phyloP scores from a whole-genome alignment of 1,140 invertebrate genomes.

The Sarcophaga peregrina region DNA sequence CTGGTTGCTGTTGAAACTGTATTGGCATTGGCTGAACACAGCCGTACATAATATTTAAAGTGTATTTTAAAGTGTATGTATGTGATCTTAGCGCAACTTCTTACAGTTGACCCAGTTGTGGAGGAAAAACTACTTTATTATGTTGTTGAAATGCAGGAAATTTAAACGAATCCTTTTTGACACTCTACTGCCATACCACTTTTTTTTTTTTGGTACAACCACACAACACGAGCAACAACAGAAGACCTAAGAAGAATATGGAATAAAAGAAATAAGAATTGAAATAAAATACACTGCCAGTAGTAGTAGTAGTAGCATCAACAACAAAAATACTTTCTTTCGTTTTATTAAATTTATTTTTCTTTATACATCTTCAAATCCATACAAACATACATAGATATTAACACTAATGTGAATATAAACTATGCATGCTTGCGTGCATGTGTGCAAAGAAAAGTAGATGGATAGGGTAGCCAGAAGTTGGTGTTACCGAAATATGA shows the following conservation, averaged over 20 bases:
- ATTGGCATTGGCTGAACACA: background rate
- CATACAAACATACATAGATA: too few species aligned
- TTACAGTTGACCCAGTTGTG: slow-evolving; percentile 27
- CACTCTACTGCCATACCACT: background rate
- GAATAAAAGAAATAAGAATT: background rate
- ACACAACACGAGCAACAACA: background rate
- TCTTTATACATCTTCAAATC: too few species aligned
- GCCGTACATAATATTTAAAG: background rate
- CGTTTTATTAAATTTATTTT: too few species aligned
- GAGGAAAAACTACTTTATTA: slow-evolving; percentile 28
- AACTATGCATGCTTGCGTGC: too few species aligned
- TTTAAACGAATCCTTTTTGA: slow-evolving; percentile 32
- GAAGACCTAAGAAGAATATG: background rate
- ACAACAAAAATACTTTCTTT: background rate
- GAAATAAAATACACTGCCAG: background rate
- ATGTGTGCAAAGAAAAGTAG: too few species aligned
- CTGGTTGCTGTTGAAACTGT: slow-evolving; percentile 6
- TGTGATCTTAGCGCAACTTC: background rate
- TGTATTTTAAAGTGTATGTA: background rate
- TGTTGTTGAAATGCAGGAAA: slow-evolving; percentile 31
- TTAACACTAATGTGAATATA: too few species aligned
- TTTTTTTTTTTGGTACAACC: background rate
- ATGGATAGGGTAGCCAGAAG: too few species aligned
- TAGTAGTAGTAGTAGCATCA: too few species aligned
- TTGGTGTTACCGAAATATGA: too few species aligned